phyloP scores from a whole-genome alignment of 2,113 vertebrate species.

The Hydrolagus affinis region DNA sequence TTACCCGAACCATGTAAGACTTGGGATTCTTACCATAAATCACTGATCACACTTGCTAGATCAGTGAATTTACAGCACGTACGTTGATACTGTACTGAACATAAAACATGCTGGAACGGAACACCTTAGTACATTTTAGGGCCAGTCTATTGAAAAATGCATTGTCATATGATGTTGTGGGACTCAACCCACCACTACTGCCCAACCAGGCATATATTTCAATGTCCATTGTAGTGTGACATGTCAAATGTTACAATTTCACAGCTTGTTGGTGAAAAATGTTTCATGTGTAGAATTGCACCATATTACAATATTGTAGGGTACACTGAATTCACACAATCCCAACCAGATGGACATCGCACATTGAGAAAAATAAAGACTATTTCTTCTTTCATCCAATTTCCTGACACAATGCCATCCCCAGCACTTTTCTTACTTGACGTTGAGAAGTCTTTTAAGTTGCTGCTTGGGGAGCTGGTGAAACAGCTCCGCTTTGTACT shows the following conservation, averaged over 20 bases:
- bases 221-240: not conserved
- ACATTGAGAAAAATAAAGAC: not conserved
- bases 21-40: not conserved
- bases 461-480: not conserved
- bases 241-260: not conserved
- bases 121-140: not conserved
- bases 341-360: not conserved
- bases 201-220: not conserved
- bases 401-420: not conserved
- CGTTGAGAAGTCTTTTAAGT: not conserved
- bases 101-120: not conserved
- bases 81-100: not conserved
- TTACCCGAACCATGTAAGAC: not conserved
- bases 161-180: too few relatives aligned
- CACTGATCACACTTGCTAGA: not conserved
- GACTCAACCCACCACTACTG: not conserved
- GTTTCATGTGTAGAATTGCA: not conserved
- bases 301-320: not conserved
- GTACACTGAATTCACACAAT: not conserved
- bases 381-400: not conserved
- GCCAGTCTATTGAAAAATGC: not conserved
- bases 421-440: not conserved
- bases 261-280: not conserved
- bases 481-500: too few relatives aligned
- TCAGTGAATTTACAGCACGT: not conserved